Base-by-base conservation (phyloP, 2,888 invertebrate species). In the Lasioglossum figueresi region DNA sequence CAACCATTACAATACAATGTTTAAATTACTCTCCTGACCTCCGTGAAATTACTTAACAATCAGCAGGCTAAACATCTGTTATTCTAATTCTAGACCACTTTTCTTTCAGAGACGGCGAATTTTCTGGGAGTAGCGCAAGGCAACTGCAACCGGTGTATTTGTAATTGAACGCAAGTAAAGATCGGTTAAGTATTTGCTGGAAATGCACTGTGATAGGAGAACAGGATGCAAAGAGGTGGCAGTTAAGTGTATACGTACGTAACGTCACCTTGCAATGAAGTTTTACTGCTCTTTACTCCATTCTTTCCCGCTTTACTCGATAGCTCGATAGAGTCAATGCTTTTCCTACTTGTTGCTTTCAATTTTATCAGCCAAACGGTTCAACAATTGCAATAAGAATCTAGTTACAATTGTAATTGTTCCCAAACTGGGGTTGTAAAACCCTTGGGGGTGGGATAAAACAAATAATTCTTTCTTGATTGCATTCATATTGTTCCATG, bases 201-300 rank as follows among this genome's bases (percentile, higher is more conserved):
- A 89, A 86, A 90, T 88, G 84, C 45, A 90, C 90, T 48, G 56
- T 82, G 78, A 23, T 27, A 90, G 88, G 90, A 79, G 31, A 77
- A 56, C 77, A 89, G 48, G 76, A 79, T 16, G 40, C 23, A 2
- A 82, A 45, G 79, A 83, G 79, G 82, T 82, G 43, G 73, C 72
- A 34, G 70, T 31, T 23, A 70, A 81, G 81, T 63, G 48, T 85
- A 76, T 74, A 40, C 75, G 19, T 37, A 66, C 34, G n/a, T 40
- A 71, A 84, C 56, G 43, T 76, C 14, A 45, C 27, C n/a, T 14
- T 23, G 19, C 66, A 43, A 79, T 43, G 45, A 10, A 66, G n/a
- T 73, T 12, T 72, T 66, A n/a, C 56, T 66, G 14, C 34, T 63
- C 75, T 72, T 40, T 68, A 37, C 45, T 72, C 19, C 34, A 66